Evolutionary conservation across 2,113 vertebrate species (phyloP), one percentile per base, ranked within the genome.

Genomic region (Dicrurus megarhynchus): DNA sequence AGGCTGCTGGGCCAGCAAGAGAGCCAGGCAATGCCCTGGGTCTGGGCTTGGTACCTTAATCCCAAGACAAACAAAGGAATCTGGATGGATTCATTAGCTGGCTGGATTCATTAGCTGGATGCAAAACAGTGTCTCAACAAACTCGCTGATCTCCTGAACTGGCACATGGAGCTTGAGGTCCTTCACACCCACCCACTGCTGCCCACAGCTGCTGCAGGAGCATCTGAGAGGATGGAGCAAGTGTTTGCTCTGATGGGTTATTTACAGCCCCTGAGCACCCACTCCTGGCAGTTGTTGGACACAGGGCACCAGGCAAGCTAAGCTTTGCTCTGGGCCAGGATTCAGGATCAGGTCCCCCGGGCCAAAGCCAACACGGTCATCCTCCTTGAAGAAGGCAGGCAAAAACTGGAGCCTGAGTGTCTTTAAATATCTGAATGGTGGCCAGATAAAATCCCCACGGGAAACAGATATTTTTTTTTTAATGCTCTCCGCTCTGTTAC

Each of bases 371-470:
- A 85, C 17, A 9, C 0, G 15, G 69, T 49, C 63, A 73, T 30
- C 46, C 67, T 90, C 68, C 77, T 77, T 61, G 60, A 87, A 84
- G 46, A 30, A 91, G 41, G 37, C 59, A 63, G 52, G 70, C 65
- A 92, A 84, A 88, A 96, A 92, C 7, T 70, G 47, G 76, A 76
- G 60, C 6, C 4, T 3, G 6, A 96, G 65, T 47, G 39, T 80
- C 90, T 89, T 92, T 91, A 89, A 91, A 76, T 61, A 92, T 57
- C 64, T 95, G 93, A 96, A 87, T 41, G 59, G 95, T 82, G 44
- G 95, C 95, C 97, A 96, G 71, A 86, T 82, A 95, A 94, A 94
- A 94, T 81, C 87, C 92, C 70, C 65, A 77, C 0, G n/a, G 90
- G 95, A 81, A 94, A 78, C 20, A 61, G 63, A 59, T 60, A 1